phyloP scores from a whole-genome alignment of 2,113 vertebrate species.

The Mungos mungo region DNA sequence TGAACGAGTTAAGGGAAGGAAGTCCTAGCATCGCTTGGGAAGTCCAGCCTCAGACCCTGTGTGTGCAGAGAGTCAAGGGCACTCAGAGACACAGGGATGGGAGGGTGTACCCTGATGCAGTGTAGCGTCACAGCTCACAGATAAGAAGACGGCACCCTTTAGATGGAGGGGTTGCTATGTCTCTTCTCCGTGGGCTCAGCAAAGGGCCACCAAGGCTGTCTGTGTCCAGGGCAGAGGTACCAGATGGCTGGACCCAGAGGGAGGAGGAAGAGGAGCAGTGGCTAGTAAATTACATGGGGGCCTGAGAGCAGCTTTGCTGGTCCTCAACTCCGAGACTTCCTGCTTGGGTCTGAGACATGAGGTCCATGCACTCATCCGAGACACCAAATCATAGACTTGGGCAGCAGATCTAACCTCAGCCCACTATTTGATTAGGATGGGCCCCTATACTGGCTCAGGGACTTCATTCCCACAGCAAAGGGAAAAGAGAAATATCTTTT shows the following conservation, averaged over 20 bases:
- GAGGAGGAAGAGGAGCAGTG: background rate
- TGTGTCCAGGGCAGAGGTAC: background rate
- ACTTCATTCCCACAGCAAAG: background rate
- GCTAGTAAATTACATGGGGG: background rate
- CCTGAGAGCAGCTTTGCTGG: background rate
- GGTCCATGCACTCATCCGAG: background rate
- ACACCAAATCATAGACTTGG: background rate
- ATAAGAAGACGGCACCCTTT: background rate
- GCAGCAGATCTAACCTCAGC: background rate
- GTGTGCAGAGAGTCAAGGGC: fast-evolving
- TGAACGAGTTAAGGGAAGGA: background rate
- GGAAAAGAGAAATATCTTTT: background rate
- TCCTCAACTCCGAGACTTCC: background rate
- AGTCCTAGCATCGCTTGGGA: background rate
- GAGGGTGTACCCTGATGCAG: too few species aligned
- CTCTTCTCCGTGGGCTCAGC: background rate
- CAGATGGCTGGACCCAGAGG: background rate
- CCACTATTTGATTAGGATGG: background rate
- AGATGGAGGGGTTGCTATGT: background rate
- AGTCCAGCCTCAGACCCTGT: background rate
- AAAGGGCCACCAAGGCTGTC: background rate
- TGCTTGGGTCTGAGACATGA: background rate
- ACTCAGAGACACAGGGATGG: background rate
- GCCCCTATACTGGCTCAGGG: background rate
- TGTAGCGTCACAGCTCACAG: background rate